These are phyloP conservation scores for Urocyon cinereoargenteus DNA, from an alignment of 2,797 vertebrate genomes.

Conservation along the genomic window DNA sequence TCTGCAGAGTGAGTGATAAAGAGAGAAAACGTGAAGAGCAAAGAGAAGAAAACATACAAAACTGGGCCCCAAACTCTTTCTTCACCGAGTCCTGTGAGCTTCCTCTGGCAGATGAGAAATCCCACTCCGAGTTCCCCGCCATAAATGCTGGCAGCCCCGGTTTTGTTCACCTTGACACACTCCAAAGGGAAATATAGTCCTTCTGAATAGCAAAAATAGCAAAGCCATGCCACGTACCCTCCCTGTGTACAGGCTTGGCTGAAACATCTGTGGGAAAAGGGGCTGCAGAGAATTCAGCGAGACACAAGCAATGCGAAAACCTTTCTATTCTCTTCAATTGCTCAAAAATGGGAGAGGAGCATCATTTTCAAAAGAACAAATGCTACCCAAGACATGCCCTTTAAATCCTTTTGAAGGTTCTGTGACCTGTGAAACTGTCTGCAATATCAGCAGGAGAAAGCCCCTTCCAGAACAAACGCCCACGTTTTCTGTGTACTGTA, in stretches of 20 bases:
- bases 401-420: constrained; percentile 89
- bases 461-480: constrained; percentile 87
- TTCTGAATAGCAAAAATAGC: constrained; percentile 81
- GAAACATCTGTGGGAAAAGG: constrained; percentile 79
- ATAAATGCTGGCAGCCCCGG: not conserved
- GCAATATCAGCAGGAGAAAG: constrained; percentile 90
- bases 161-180: constrained; percentile 73
- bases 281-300: constrained; percentile 82
- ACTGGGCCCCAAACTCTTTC: not conserved
- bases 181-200: constrained; percentile 59
- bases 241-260: constrained; percentile 77
- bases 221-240: constrained; percentile 58
- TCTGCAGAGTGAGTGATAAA: not conserved
- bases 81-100: not conserved
- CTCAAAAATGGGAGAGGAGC: constrained; percentile 86
- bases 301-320: constrained; percentile 84
- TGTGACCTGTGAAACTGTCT: constrained; percentile 90
- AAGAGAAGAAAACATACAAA: not conserved
- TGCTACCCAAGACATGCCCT: constrained; percentile 88
- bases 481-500: constrained; percentile 91
- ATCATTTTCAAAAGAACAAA: constrained; percentile 89
- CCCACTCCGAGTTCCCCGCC: not conserved
- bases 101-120: not conserved
- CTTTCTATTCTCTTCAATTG: constrained; percentile 87
- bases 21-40: not conserved